These are phyloP conservation scores for Orestias chungarensis DNA, from an alignment of 2,797 vertebrate species.

Conservation along the genomic window DNA sequence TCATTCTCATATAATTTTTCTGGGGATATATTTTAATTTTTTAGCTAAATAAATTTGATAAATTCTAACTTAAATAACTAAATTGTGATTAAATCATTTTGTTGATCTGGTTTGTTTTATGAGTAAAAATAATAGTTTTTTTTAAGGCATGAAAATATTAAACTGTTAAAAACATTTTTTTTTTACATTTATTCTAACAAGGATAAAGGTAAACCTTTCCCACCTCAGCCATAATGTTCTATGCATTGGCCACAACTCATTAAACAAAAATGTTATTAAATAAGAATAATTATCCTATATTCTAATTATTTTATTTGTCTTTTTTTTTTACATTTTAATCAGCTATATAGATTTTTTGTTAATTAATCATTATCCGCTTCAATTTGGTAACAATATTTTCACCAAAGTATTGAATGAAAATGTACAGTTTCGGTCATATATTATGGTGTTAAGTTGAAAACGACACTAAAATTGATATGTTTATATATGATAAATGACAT, in stretches of 20 bases:
- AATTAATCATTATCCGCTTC: background rate
- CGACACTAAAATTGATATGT: background rate
- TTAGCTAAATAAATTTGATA: background rate
- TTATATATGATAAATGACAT: background rate
- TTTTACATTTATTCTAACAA: background rate
- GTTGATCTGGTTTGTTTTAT: background rate
- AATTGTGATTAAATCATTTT: too few relatives aligned
- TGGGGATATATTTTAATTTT: background rate
- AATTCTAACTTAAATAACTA: background rate
- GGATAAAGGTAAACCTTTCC: background rate
- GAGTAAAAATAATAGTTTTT: background rate
- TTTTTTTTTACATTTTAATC: too few relatives aligned
- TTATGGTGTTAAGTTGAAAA: background rate
- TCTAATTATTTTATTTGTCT: too few relatives aligned
- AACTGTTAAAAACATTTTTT: background rate
- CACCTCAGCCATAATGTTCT: background rate
- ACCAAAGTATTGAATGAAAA: background rate
- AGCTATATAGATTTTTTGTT: background rate
- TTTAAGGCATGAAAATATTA: background rate
- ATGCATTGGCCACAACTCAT: background rate
- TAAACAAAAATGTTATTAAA: conserved; percentile 6
- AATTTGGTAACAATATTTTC: background rate
- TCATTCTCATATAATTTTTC: background rate
- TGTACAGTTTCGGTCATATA: background rate
- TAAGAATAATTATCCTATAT: too few relatives aligned